phyloP scores from a whole-genome alignment of 2,888 invertebrate species.

The Nomada goodeniana region DNA sequence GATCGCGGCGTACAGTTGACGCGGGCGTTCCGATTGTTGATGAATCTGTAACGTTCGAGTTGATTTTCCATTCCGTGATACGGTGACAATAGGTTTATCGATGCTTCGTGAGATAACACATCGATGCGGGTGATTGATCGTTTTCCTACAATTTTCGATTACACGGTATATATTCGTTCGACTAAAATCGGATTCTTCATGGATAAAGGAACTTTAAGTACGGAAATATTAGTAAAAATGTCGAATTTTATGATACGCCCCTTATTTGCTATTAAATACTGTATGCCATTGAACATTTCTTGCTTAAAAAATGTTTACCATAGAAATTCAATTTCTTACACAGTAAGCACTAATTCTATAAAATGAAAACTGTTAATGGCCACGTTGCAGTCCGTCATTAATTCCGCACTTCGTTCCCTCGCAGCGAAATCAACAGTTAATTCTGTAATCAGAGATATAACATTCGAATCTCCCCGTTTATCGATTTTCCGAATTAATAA shows the following conservation, averaged over 20 bases:
- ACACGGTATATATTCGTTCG: background rate
- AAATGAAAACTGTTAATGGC: conserved; percentile 15
- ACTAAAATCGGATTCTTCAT: no score
- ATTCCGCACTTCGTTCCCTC: background rate
- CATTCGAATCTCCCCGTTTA: conserved; percentile 21
- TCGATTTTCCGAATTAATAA: conserved; percentile 28
- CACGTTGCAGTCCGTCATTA: conserved; percentile 7
- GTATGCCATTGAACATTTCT: no score
- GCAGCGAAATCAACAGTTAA: conserved; percentile 28
- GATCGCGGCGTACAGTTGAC: conserved; percentile 9
- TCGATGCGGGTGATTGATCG: background rate
- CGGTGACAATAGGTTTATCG: background rate
- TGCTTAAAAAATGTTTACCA: no score
- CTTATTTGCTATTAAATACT: no score
- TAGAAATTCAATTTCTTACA: background rate
- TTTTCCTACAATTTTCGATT: background rate
- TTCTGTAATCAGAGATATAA: conserved; percentile 16
- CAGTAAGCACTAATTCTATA: background rate
- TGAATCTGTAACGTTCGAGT: conserved; percentile 16
- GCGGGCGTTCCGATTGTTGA: conserved; percentile 34
- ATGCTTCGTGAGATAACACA: background rate
- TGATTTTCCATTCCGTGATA: conserved; percentile 2
- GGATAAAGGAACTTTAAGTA: no score
- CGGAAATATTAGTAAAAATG: no score
- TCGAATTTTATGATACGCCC: no score